A percentile compares a stretch with the other conserved stretches of the same genome.
phyloP scores from a whole-genome alignment of 2,113 vertebrate species.

The Pogonocichla stellata region DNA sequence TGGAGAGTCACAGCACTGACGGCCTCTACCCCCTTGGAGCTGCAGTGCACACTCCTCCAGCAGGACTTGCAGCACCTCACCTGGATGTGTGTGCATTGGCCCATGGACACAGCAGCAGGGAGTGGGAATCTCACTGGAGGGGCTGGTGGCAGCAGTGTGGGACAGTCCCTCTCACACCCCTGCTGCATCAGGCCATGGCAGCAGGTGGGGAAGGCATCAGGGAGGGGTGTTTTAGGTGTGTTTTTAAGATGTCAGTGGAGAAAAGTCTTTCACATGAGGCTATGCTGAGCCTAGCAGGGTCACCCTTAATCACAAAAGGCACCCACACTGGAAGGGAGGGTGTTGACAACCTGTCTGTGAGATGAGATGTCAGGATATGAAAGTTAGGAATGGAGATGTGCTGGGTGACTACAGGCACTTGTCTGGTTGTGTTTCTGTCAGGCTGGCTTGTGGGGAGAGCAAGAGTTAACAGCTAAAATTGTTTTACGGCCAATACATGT shows the following conservation, averaged over 20 bases:
- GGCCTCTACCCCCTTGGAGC: background rate
- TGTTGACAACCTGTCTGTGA: background rate
- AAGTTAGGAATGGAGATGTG: background rate
- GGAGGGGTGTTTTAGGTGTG: background rate
- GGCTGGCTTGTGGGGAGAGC: background rate
- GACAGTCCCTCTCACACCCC: background rate
- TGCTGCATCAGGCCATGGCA: background rate
- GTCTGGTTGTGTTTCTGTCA: background rate
- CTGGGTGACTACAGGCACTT: background rate
- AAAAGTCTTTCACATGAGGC: background rate
- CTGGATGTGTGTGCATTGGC: background rate
- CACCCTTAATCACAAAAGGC: background rate
- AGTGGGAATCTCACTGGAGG: background rate
- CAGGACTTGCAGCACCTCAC: background rate
- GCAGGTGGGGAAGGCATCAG: background rate
- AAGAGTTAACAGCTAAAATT: slow-evolving; percentile 14
- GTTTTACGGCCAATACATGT: background rate
- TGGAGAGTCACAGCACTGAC: too few relatives aligned
- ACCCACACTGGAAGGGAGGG: background rate
- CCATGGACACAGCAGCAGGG: too few relatives aligned
- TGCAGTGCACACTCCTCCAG: background rate
- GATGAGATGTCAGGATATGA: background rate
- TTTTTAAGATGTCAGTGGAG: background rate
- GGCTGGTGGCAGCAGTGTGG: background rate
- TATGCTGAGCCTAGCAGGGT: background rate